Evolutionary conservation across 2,888 invertebrate genomes (phyloP), one percentile per base, ranked within the genome.

Genomic region (Thalpophila matura): DNA sequence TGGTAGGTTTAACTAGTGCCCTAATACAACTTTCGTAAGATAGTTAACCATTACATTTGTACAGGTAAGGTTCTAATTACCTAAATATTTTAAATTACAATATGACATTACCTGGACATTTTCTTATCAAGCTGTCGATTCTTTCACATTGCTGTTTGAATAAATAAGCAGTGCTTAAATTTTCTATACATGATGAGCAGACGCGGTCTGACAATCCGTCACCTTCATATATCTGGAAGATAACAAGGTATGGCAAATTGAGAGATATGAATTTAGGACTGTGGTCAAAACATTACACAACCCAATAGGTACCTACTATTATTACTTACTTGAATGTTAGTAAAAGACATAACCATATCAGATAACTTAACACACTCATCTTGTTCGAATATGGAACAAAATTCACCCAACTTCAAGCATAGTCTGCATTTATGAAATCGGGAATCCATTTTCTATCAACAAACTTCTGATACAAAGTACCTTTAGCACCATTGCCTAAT

Each of bases 271-370:
- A 29, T 3, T 22, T 12, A 20, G 2, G 38, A 57, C n/a, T n/a
- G 9, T 20, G 7, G 9, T 29, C 37, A 4, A 16, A 16, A 33
- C 9, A n/a, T 4, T 20, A 12, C 6, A n/a, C n/a, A 18, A 26
- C 0, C 1, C n/a, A 12, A 22, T 27, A 1, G 20, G 6, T n/a
- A 4, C 14, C 2, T 35, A 31, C 16, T 31, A 31, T 20, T 16
- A n/a, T 1, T 42, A 84, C 88, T 85, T 83, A 94, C 94, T 77
- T 90, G 86, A 62, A 95, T 85, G 67, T 87, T 89, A 20, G 92
- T 89, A 84, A 94, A 94, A 35, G 94, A 88, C 95, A 94, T 95
- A 59, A 94, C 94, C 95, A 95, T 95, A 55, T 94, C 94, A 6
- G 94, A 94, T 63, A 95, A 79, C 68, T 88, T 93, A 33, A 92